Base-by-base conservation (phyloP, 2,797 vertebrate species). In the Catostomus latipinnis region DNA sequence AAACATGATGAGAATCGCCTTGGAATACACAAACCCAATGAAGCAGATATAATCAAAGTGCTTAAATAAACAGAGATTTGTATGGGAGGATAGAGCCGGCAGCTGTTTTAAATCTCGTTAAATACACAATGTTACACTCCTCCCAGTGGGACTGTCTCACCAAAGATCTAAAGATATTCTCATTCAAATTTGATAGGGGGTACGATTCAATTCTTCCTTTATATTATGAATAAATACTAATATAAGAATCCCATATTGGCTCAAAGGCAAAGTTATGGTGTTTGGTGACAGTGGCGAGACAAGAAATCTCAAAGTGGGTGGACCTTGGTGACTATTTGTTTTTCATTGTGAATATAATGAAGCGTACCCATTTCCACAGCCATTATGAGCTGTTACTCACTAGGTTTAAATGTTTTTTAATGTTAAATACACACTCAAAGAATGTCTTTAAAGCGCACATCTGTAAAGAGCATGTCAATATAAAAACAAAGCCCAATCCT, bases 111-210 rank as follows among this genome's bases (percentile, higher is more conserved):
- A 34, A 34, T 34, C 34, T 34, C 56, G 69, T 56, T 70, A 13
- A 70, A 65, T 67, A 69, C 46, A 50, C 57, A 70, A 46, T 54
- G 56, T 34, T 56, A 34, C 34, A 34, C 34, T 34, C 34, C 34
- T 34, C 34, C 34, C 34, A 3, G 34, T 34, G 34, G 34, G 34
- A 34, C 4, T 34, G 1, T 34, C 34, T 68, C 71, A 61, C 22
- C 58, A 18, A 77, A 45, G 52, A 69, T 76, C 57, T 22, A 34
- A 54, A 75, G 74, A 77, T 49, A 57, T 71, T 58, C 69, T 78
- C 56, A 82, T 82, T 82, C n/a, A 82, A 73, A 48, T 62, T 66
- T 73, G 34, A 78, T 72, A 68, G 57, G 34, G 6, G 11, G 53
- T 66, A 65, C 45, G 46, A 56, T 48, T 74, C 52, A 52, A 49